Percentiles rank a stretch among this genome's conserved stretches.
Evolutionary conservation across 2,888 invertebrate species (phyloP).

Genomic region (Frankliniella fusca): DNA sequence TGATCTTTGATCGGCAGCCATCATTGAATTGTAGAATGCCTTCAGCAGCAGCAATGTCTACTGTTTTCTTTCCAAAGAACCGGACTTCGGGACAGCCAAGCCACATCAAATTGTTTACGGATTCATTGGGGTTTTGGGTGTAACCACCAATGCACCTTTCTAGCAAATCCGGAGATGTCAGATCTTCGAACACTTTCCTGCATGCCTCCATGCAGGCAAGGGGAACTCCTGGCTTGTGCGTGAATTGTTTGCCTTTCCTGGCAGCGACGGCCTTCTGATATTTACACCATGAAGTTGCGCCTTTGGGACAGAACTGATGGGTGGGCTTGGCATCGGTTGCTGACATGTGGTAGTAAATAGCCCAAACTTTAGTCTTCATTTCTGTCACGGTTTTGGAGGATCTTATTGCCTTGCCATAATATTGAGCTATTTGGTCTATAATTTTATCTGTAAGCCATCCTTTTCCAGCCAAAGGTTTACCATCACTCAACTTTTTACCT

Average conservation of each 20-base stretch:
- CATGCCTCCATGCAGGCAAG: not conserved
- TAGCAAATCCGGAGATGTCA: conserved; percentile 31
- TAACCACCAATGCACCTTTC: conserved; percentile 32
- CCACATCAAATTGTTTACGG: conserved; percentile 34
- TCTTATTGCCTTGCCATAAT: conserved; percentile 36
- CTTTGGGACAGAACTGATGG: conserved; percentile 35
- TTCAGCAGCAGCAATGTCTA: conserved; percentile 32
- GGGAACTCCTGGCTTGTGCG: not conserved
- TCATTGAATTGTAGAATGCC: conserved; percentile 34
- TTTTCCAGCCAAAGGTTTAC: conserved; percentile 29
- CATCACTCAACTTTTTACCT: not conserved
- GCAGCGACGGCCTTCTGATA: conserved; percentile 28
- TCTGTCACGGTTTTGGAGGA: conserved; percentile 18
- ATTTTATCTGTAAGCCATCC: conserved; percentile 31
- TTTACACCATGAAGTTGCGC: conserved; percentile 33
- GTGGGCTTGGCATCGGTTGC: conserved; percentile 36
- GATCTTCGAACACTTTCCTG: not conserved
- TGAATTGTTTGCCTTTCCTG: not conserved
- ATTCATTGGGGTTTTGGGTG: conserved; percentile 37
- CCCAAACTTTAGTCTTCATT: conserved; percentile 36
- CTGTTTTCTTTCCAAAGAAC: conserved; percentile 32
- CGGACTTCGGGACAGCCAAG: conserved; percentile 33
- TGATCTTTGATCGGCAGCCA: not conserved
- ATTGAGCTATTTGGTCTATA: conserved; percentile 31
- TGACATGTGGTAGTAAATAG: conserved; percentile 35